Conservation (phyloP, 1,140 invertebrate species). For the Drosophila sp. region DNA sequence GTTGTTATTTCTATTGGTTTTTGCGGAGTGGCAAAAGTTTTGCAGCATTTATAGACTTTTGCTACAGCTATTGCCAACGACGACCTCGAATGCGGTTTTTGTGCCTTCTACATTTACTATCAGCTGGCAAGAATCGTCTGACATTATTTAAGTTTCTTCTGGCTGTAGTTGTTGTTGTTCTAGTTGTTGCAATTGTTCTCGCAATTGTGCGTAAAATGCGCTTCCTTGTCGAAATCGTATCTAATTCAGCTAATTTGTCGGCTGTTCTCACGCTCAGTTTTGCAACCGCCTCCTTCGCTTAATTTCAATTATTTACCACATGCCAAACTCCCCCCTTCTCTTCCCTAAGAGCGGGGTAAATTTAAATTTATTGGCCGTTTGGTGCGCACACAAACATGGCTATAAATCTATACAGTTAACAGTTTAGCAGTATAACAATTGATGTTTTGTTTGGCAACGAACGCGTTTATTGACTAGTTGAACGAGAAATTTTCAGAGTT, state of each 20-base stretch:
- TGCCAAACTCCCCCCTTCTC: background rate
- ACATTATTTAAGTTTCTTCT: slow-evolving; percentile 38
- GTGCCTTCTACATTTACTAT: slow-evolving; percentile 31
- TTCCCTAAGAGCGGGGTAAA: slow-evolving; percentile 15
- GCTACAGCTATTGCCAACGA: background rate
- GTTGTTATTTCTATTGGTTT: slow-evolving; percentile 55
- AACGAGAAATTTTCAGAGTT: background rate
- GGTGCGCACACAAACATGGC: slow-evolving; percentile 68
- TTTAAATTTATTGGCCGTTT: slow-evolving; percentile 72
- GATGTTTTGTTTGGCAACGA: slow-evolving; percentile 30
- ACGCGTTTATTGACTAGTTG: slow-evolving; percentile 7
- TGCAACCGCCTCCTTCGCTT: slow-evolving; percentile 15
- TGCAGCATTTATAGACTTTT: slow-evolving; percentile 73
- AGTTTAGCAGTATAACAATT: slow-evolving; percentile 58
- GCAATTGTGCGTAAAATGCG: slow-evolving; percentile 51
- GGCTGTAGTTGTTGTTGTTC: background rate
- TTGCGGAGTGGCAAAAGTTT: slow-evolving; percentile 63
- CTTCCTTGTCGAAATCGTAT: slow-evolving; percentile 31
- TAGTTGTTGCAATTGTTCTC: slow-evolving; percentile 2
- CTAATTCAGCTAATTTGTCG: slow-evolving; percentile 60
- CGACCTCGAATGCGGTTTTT: slow-evolving; percentile 31
- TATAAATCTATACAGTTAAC: slow-evolving; percentile 58
- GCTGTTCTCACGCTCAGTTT: slow-evolving; percentile 33
- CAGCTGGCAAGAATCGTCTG: slow-evolving; percentile 49
- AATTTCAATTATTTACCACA: slow-evolving; percentile 69